phyloP scores from a whole-genome alignment of 2,888 invertebrate species.

The Himalopsyche tibetana region DNA sequence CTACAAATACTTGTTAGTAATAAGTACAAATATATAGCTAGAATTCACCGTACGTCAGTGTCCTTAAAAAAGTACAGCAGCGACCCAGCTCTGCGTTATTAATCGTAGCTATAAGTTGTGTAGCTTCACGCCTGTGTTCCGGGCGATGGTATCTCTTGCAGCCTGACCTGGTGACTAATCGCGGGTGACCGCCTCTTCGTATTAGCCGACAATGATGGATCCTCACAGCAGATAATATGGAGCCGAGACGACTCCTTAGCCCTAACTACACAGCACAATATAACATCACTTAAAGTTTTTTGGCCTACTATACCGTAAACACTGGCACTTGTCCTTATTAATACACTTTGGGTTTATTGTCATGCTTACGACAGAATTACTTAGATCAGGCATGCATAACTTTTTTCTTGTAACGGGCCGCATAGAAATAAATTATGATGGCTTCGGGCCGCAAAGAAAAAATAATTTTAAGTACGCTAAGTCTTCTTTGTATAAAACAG shows the following conservation, averaged over 20 bases:
- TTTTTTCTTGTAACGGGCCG: too few species aligned
- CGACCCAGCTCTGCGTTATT: constrained; percentile 47
- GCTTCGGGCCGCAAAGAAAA: too few species aligned
- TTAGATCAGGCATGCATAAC: too few species aligned
- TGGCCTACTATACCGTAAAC: too few species aligned
- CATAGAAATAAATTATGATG: too few species aligned
- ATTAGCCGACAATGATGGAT: constrained; percentile 34
- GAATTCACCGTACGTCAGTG: not conserved
- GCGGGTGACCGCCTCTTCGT: constrained; percentile 46
- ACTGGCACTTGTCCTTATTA: too few species aligned
- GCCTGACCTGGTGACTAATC: constrained; percentile 50
- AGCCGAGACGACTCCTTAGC: not conserved
- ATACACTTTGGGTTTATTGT: too few species aligned
- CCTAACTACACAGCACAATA: too few species aligned
- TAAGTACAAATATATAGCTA: not conserved
- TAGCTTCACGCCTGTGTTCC: constrained; percentile 56
- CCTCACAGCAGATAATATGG: not conserved
- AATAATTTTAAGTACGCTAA: too few species aligned
- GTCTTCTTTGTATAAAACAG: too few species aligned
- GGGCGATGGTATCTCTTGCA: constrained; percentile 52
- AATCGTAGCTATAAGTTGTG: constrained; percentile 55
- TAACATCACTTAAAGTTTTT: too few species aligned
- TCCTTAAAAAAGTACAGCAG: constrained; percentile 24
- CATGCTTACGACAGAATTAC: too few species aligned
- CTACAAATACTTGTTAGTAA: not conserved